Evolutionary conservation across 1,140 invertebrate genomes (phyloP), one percentile per base, ranked within the genome.

Genomic region (Tetranychus urticae): DNA sequence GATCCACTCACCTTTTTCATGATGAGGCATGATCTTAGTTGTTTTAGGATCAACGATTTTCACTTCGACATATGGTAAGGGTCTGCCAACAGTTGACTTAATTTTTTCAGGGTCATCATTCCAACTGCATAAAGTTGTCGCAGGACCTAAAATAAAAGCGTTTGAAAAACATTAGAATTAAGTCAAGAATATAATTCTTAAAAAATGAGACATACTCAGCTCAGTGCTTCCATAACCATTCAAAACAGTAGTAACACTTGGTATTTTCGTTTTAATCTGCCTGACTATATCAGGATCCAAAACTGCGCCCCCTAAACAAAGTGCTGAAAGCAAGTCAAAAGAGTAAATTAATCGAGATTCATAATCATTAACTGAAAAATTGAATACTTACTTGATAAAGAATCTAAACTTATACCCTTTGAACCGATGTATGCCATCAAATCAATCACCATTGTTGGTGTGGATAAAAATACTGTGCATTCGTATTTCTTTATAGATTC

Each of bases 381-480:
- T n/a, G 5, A 13, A 52, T 23, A 58, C 13, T 45, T 45, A 45
- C 57, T 61, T 54, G 13, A 56, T 36, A 61, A 58, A 3, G 23
- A n/a, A 3, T 33, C 23, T 35, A 56, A 13, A 33, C n/a, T 14
- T 8, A 62, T 48, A 7, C 46, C 46, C 1, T 5, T 12, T n/a
- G 42, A 4, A 5, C 59, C 46, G 3, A 59, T 13, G n/a, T 47
- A 36, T 8, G 10, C 36, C n/a, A 89, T 67, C 59, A 88, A 76
- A 70, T 96, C 88, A 60, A 96, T 83, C 70, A 85, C 89, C 90
- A 98, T 97, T 0, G 92, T 97, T 6, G 93, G 93, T 0, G 92
- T 96, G 13, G 91, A 92, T 67, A 84, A 85, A 13, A 87, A 71
- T 8, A 84, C 69, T 3, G 80, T 82, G 67, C 87, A 88, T 68